Percentiles rank a stretch among this genome's conserved stretches.
Evolutionary conservation across 2,113 vertebrate genomes (phyloP).

Genomic region (Miniopterus natalensis): DNA sequence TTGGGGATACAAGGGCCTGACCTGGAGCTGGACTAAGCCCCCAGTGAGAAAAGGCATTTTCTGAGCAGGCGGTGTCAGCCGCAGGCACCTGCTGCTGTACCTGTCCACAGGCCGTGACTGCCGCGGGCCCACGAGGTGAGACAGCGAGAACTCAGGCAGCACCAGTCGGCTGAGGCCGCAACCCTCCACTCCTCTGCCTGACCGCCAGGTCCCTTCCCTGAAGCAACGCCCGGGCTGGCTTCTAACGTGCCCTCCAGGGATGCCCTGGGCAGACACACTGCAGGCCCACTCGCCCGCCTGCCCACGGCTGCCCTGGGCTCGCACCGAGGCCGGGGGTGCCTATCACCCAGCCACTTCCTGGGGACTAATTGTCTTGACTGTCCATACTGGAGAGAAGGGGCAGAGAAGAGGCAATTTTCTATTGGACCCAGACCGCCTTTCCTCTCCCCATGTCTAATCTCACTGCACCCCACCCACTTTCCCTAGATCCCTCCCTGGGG

Average conservation of each 20-base stretch:
- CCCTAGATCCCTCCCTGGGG: not conserved
- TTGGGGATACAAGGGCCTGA: not conserved
- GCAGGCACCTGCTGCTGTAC: not conserved
- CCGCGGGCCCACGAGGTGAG: rapidly evolving
- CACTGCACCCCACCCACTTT: too few species aligned
- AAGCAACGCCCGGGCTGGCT: rapidly evolving
- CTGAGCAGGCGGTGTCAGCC: rapidly evolving
- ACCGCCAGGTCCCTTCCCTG: not conserved
- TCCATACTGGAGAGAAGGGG: rapidly evolving
- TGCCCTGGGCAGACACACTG: too few species aligned
- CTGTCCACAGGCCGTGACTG: rapidly evolving
- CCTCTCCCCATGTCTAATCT: not conserved
- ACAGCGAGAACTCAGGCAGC: rapidly evolving
- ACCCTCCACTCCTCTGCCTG: not conserved
- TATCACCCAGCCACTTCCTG: too few species aligned
- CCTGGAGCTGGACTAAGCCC: rapidly evolving
- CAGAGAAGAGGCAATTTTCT: not conserved
- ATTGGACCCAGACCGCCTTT: rapidly evolving
- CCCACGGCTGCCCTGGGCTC: rapidly evolving
- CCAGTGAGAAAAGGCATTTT: not conserved
- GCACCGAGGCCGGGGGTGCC: rapidly evolving
- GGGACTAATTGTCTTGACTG: too few species aligned
- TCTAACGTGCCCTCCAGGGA: rapidly evolving
- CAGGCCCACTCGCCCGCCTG: too few species aligned
- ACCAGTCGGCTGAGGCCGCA: too few species aligned